Evolutionary conservation across 2,888 invertebrate genomes (phyloP), one percentile per base, ranked within the genome.

Genomic region (Tinea trinotella): DNA sequence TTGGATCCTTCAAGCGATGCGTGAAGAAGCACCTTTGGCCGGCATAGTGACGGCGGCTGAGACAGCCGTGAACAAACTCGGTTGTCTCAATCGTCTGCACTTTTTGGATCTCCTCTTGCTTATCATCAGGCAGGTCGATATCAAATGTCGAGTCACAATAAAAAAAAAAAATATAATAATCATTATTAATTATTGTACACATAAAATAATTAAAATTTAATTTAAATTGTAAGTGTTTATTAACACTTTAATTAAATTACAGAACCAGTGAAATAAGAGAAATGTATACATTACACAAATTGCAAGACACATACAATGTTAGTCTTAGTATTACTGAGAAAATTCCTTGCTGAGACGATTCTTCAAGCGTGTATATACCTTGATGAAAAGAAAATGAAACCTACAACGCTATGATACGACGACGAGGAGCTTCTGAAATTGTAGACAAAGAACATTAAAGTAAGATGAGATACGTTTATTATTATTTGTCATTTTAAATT

Each of bases 321-420:
- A 7, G 22, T 22, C 22, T 22, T 22, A 7, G 22, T 22, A 3
- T 22, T 30, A 7, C 30, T 2, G 30, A 30, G 30, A n/a, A 30
- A 30, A 10, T 30, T 7, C 7, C 30, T 30, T n/a, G 24, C 13
- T 10, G 18, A 52, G 52, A 15, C 13, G 52, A 67, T 66, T 69
- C 64, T 65, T 65, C 59, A 67, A 74, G 75, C 76, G 71, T 71
- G 68, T 74, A 76, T 34, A 34, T 35, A 52, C 71, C 72, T 70
- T 74, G 73, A 77, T 77, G 76, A 77, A 77, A 76, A 76, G 76
- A 77, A 76, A 76, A 77, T 76, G 75, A 76, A 71, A 70, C 71
- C 61, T 59, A 60, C 61, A 35, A 40, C 40, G 6, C 40, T 3
- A 35, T 52, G 36, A 52, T 52, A 17, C 30, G 34, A 34, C 52